A percentile compares a stretch with the other conserved stretches of the same genome.
phyloP scores from a whole-genome alignment of 2,888 invertebrate species.

The Malthinus flaveolus region DNA sequence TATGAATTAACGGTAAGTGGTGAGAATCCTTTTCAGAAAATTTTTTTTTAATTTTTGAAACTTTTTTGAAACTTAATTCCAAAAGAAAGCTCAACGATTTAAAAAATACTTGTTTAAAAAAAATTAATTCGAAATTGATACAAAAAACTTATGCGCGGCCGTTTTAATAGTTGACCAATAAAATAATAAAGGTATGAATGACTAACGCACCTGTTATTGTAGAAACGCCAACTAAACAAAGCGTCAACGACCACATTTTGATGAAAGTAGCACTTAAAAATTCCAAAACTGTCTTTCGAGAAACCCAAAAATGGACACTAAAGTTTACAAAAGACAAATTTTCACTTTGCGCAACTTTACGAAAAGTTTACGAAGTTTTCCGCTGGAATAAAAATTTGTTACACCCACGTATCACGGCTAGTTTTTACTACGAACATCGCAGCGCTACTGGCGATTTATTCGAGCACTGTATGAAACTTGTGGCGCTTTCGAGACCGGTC shows the following conservation, averaged over 20 bases:
- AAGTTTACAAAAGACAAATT: background rate
- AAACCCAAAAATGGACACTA: background rate
- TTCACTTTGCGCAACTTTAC: background rate
- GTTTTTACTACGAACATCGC: background rate
- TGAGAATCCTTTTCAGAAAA: no score
- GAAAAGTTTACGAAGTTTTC: background rate
- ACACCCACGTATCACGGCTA: background rate
- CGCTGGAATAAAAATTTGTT: no score
- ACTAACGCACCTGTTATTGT: constrained; percentile 29
- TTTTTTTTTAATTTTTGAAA: no score
- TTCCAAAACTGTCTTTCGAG: no score
- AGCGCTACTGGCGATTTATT: background rate
- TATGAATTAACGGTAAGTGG: no score
- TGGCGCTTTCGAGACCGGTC: constrained; percentile 1
- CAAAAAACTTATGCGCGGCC: constrained; percentile 12
- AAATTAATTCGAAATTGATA: constrained; percentile 3
- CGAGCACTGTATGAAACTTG: background rate
- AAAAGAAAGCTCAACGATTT: no score
- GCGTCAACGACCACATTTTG: constrained; percentile 21
- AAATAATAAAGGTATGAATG: constrained; percentile 22
- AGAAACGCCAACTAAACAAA: constrained; percentile 16
- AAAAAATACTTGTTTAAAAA: background rate
- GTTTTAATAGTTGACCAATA: constrained; percentile 22
- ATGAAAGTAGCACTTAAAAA: background rate
- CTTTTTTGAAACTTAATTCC: no score